These are phyloP conservation scores for Diaphora mendica DNA, from an alignment of 2,888 invertebrate species.

Conservation along the genomic window DNA sequence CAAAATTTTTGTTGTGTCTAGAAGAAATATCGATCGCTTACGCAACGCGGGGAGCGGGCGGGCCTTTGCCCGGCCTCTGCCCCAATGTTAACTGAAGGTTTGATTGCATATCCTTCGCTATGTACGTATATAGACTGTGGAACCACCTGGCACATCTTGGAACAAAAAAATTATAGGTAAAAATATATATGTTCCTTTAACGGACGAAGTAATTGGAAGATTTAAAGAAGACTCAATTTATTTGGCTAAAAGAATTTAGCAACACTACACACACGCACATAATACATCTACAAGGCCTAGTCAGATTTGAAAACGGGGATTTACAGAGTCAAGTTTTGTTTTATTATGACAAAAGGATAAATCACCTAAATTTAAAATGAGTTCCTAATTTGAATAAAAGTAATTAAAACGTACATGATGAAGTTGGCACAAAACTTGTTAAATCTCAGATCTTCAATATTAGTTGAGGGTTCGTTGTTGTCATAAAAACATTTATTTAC, in stretches of 20 bases:
- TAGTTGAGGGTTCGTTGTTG: background rate
- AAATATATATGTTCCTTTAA: background rate
- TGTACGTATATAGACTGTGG: background rate
- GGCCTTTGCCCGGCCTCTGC: constrained; percentile 34
- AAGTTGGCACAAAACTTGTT: background rate
- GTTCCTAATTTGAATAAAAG: no score
- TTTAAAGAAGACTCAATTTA: background rate
- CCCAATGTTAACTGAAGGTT: constrained; percentile 50
- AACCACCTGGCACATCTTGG: background rate
- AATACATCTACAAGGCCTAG: no score
- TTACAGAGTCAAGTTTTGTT: no score
- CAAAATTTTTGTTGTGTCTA: constrained; percentile 33
- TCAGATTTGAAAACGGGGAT: no score
- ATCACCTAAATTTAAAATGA: no score
- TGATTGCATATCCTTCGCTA: constrained; percentile 18
- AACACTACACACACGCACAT: no score
- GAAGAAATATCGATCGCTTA: constrained; percentile 50
- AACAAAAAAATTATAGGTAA: background rate
- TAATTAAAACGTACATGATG: background rate
- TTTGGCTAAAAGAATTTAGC: background rate
- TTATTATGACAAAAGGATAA: no score
- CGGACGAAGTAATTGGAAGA: background rate
- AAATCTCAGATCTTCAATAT: background rate
- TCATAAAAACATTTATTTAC: background rate
- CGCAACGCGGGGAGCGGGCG: constrained; percentile 38